Evolutionary conservation across 2,113 vertebrate species (phyloP).

Genomic region (Raja brachyura): DNA sequence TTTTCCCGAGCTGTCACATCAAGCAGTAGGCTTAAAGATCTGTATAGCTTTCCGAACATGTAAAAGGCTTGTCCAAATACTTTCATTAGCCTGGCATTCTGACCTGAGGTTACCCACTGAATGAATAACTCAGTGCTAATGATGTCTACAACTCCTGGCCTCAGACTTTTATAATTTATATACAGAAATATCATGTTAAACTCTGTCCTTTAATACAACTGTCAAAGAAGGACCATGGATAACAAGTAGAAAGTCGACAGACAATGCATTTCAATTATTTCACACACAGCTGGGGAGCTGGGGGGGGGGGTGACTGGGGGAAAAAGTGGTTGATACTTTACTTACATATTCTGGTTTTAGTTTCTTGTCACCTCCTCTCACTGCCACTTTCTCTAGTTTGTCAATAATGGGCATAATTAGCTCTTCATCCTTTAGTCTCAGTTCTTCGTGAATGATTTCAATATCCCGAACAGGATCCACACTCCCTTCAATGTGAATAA

Average conservation of each 20-base stretch:
- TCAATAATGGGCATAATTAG: constrained; percentile 80
- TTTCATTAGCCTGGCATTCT: constrained; percentile 63
- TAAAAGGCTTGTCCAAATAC: constrained; percentile 60
- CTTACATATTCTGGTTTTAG: constrained; percentile 95
- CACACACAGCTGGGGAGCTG: no score
- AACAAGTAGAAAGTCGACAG: constrained; percentile 25
- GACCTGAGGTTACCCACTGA: constrained; percentile 58
- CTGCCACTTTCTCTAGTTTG: constrained; percentile 88
- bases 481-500: constrained; percentile 89
- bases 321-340: constrained; percentile 47
- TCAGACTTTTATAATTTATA: constrained; percentile 46
- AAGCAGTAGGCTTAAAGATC: constrained; percentile 11
- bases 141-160: constrained; percentile 69
- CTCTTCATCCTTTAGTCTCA: constrained; percentile 86
- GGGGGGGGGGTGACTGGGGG: no score
- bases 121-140: constrained; percentile 68
- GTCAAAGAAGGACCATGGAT: constrained; percentile 5
- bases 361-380: constrained; percentile 84
- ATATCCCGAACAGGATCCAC: constrained; percentile 92
- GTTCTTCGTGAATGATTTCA: constrained; percentile 87
- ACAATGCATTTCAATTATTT: neutral
- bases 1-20: constrained; percentile 11
- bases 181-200: constrained; percentile 28
- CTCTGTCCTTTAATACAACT: constrained; percentile 2
- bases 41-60: neutral